phyloP scores from a whole-genome alignment of 2,888 invertebrate genomes.

The Morpho achilles region DNA sequence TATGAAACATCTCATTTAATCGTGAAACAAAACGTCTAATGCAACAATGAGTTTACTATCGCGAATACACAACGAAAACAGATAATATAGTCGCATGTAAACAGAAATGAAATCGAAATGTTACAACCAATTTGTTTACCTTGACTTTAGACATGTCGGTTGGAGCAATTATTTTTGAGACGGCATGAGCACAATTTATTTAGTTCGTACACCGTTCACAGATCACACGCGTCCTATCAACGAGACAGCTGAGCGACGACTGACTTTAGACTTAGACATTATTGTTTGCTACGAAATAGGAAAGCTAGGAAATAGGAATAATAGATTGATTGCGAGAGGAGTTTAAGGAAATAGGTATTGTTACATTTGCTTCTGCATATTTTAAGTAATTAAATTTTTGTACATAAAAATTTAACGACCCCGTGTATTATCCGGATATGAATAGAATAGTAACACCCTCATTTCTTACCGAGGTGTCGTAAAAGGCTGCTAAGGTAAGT shows the following conservation, averaged over 20 bases:
- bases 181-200: slow-evolving; percentile 29
- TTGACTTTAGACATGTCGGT: slow-evolving; percentile 63
- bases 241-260: slow-evolving; percentile 24
- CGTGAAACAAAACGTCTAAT: too few relatives aligned
- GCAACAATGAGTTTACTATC: too few relatives aligned
- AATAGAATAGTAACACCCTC: too few relatives aligned
- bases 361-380: too few relatives aligned
- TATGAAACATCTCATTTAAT: too few relatives aligned
- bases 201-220: slow-evolving; percentile 8
- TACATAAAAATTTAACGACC: too few relatives aligned
- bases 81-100: slow-evolving; percentile 7
- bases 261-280: slow-evolving; percentile 17
- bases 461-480: too few relatives aligned
- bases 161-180: slow-evolving; percentile 32
- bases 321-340: background rate
- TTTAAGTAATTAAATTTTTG: too few relatives aligned
- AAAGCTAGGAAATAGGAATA: slow-evolving; percentile 8
- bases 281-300: slow-evolving; percentile 13
- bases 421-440: too few relatives aligned
- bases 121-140: slow-evolving; percentile 48
- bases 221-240: slow-evolving; percentile 24
- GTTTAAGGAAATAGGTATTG: too few relatives aligned
- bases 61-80: too few relatives aligned
- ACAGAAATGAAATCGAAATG: slow-evolving; percentile 25
- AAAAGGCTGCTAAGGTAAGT: too few relatives aligned